Conservation (phyloP, 23 tunicate species). For the Corella eumyota region DNA sequence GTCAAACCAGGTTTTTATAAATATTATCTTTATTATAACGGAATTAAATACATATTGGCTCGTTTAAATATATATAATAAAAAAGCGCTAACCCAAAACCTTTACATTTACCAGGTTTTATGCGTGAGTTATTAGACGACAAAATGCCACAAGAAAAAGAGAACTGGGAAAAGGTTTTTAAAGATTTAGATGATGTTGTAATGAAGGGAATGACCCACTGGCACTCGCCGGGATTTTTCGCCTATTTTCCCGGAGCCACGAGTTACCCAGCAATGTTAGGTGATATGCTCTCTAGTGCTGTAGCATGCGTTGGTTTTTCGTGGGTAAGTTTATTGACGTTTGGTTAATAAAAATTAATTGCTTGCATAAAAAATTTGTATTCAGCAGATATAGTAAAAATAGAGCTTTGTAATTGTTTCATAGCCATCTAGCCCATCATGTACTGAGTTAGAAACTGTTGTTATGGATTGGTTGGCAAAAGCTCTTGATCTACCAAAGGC, state of each 20-base stretch:
- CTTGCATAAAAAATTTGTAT: too few relatives aligned
- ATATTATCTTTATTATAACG: too few relatives aligned
- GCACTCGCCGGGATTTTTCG: constrained; percentile 50
- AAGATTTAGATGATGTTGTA: constrained; percentile 57
- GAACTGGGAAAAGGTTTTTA: constrained; percentile 40
- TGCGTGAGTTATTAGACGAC: constrained; percentile 35
- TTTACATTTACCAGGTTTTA: constrained; percentile 47
- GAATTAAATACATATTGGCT: too few relatives aligned
- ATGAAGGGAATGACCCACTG: constrained; percentile 73
- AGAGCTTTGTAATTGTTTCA: too few relatives aligned
- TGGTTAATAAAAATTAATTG: too few relatives aligned
- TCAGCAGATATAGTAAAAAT: too few relatives aligned
- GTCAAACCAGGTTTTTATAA: constrained; percentile 21
- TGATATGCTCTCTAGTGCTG: constrained; percentile 41
- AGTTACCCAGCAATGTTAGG: constrained; percentile 70
- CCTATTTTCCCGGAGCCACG: constrained; percentile 38
- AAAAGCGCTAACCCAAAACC: too few relatives aligned
- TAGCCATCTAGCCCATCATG: constrained; percentile 58
- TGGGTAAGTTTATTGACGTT: too few relatives aligned
- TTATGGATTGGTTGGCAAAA: constrained; percentile 90
- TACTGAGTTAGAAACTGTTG: constrained; percentile 73
- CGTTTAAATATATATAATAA: too few relatives aligned
- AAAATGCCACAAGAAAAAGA: constrained; percentile 38
- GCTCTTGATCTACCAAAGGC: constrained; percentile 59
- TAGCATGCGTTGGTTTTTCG: constrained; percentile 45